Percentiles rank a stretch among this genome's conserved stretches.
Conservation (phyloP, 2,888 invertebrate genomes). For the Drosophila neutralis region DNA sequence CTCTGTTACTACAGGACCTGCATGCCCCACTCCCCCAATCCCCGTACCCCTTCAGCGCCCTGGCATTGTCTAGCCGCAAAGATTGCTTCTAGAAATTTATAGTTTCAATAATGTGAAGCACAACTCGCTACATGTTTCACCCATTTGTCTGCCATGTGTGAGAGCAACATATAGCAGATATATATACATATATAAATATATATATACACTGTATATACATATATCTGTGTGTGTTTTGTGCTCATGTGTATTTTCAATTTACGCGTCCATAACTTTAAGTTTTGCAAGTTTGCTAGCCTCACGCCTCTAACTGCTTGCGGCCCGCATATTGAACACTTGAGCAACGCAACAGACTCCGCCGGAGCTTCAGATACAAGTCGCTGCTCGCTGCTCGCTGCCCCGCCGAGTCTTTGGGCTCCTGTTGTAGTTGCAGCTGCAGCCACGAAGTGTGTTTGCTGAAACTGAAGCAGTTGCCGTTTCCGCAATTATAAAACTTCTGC, state of each 20-base stretch:
- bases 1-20: slow-evolving; percentile 11
- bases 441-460: slow-evolving; percentile 36
- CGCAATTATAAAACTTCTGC: slow-evolving; percentile 80
- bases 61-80: slow-evolving; percentile 75
- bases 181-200: background rate
- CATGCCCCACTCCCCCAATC: slow-evolving; percentile 1
- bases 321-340: slow-evolving; percentile 75
- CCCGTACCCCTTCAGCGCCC: background rate
- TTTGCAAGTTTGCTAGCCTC: slow-evolving; percentile 70
- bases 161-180: slow-evolving; percentile 12
- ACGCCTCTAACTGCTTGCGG: slow-evolving; percentile 30
- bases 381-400: slow-evolving; percentile 2
- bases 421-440: slow-evolving; percentile 34
- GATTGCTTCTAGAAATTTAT: slow-evolving; percentile 77
- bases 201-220: background rate
- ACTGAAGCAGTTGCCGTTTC: slow-evolving; percentile 67
- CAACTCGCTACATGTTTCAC: slow-evolving; percentile 60
- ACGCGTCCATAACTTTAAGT: slow-evolving; percentile 80
- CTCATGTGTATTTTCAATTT: slow-evolving; percentile 79
- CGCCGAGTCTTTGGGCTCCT: slow-evolving; percentile 38
- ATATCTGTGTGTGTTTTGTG: slow-evolving; percentile 31
- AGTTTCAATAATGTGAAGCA: slow-evolving; percentile 78
- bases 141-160: slow-evolving; percentile 55
- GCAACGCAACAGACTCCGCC: slow-evolving; percentile 47
- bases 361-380: slow-evolving; percentile 23